These are phyloP conservation scores for Brachycybe producta DNA, from an alignment of 2,888 invertebrate genomes.

Conservation along the genomic window DNA sequence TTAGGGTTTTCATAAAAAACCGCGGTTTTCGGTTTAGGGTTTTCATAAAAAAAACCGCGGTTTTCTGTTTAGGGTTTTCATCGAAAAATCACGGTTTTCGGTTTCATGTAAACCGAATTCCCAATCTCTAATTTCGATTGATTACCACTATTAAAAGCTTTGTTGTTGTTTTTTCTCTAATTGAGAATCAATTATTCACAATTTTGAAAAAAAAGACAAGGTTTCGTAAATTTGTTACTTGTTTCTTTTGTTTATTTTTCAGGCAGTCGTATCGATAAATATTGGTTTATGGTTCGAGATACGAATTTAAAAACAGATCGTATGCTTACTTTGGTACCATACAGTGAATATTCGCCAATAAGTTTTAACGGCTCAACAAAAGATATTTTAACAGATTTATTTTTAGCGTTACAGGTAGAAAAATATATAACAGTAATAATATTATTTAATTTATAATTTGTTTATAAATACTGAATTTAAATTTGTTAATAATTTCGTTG, in stretches of 20 bases:
- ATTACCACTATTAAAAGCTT: no score
- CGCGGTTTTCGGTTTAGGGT: no score
- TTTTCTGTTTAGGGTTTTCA: no score
- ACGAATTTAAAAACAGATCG: conserved; percentile 63
- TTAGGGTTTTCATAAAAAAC: no score
- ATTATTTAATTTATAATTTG: background rate
- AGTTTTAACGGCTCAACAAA: conserved; percentile 52
- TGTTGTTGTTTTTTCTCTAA: no score
- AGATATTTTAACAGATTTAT: conserved; percentile 58
- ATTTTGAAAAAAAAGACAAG: background rate
- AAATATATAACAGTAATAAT: background rate
- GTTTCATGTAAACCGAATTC: no score
- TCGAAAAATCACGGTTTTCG: no score
- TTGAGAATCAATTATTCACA: no score
- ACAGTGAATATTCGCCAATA: conserved; percentile 44
- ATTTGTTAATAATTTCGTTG: no score
- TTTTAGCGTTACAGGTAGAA: conserved; percentile 48
- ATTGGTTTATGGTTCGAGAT: conserved; percentile 83
- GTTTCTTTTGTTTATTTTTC: conserved; percentile 17
- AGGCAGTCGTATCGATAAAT: conserved; percentile 69
- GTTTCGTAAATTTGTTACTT: background rate
- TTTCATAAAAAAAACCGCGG: no score
- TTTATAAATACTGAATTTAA: background rate
- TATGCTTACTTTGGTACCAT: conserved; percentile 52
- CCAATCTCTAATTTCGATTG: no score